Evolutionary conservation across 2,113 vertebrate species (phyloP), one percentile per base, ranked within the genome.

Genomic region (Chloropsis hardwickii): DNA sequence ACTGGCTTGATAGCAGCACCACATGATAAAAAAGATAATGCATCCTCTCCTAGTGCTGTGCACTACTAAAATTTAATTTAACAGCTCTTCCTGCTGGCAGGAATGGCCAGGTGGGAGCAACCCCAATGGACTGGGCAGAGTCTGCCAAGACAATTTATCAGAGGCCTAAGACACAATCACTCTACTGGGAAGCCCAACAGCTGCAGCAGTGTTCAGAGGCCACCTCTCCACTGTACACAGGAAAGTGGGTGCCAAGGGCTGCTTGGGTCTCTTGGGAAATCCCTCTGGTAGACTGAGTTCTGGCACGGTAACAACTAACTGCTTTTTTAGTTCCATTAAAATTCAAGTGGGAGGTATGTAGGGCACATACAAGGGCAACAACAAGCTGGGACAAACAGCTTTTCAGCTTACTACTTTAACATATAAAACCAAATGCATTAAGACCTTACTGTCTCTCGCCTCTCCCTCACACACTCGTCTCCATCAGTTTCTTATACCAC

Each of bases 101-200:
- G 58, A 92, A 50, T 33, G 33, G 42, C 48, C 73, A 47, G 29
- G 40, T 50, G 22, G 53, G n/a, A 89, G 57, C 28, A 86, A 54
- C 16, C 20, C 21, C 0, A 2, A 33, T 21, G 1, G 4, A 47
- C 24, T 1, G 1, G 22, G 44, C 21, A 66, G 72, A 81, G 33
- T 65, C 42, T 6, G 3, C 45, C n/a, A 18, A 54, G 56, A 73
- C 42, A 37, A 47, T 90, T 70, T 58, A 88, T 35, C 54, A 45
- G 53, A 33, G 20, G 31, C 28, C 27, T 15, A 33, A 89, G 70
- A 60, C 22, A 40, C 7, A 28, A 35, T 70, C 62, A 35, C 60
- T 83, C 60, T 29, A 12, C 44, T 92, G 90, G 77, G 88, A 93
- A 96, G 77, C 23, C 66, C 56, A 83, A 35, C 72, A 86, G 88